These are phyloP conservation scores for Pagrus major DNA, from an alignment of 2,113 vertebrate species.

Conservation along the genomic window DNA sequence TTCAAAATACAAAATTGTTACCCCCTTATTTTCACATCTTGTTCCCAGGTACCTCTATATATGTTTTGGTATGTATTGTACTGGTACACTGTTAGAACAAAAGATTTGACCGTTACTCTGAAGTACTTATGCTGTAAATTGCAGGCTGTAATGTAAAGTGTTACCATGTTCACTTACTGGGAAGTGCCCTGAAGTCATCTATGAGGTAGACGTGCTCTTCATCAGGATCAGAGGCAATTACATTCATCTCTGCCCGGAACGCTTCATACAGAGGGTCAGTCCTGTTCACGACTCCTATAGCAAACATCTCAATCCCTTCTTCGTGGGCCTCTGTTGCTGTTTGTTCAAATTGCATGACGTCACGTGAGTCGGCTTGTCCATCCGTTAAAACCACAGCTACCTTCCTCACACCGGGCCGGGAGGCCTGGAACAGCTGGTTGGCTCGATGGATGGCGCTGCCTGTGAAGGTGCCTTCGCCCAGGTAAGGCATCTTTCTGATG, in stretches of 20 bases:
- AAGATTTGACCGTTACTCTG: no score
- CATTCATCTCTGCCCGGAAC: conserved; percentile 86
- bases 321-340: conserved; percentile 76
- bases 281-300: conserved; percentile 86
- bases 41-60: no score
- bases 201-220: conserved; percentile 87
- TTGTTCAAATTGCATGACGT: conserved; percentile 75
- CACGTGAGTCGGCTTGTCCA: conserved; percentile 85
- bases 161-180: conserved; percentile 81
- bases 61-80: no score
- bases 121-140: no score
- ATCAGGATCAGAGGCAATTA: conserved; percentile 88
- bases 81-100: no score
- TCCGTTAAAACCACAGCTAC: conserved; percentile 89
- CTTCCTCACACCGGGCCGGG: conserved; percentile 81
- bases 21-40: no score
- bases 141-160: no score
- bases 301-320: conserved; percentile 84
- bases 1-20: no score
- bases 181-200: conserved; percentile 87
- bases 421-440: conserved; percentile 77
- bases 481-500: conserved; percentile 86
- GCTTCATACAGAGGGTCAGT: conserved; percentile 80
- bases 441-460: conserved; percentile 86
- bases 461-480: conserved; percentile 89